A percentile compares a stretch with the other conserved stretches of the same genome.
phyloP scores from a whole-genome alignment of 2,888 invertebrate genomes.

The Macaria liturata region DNA sequence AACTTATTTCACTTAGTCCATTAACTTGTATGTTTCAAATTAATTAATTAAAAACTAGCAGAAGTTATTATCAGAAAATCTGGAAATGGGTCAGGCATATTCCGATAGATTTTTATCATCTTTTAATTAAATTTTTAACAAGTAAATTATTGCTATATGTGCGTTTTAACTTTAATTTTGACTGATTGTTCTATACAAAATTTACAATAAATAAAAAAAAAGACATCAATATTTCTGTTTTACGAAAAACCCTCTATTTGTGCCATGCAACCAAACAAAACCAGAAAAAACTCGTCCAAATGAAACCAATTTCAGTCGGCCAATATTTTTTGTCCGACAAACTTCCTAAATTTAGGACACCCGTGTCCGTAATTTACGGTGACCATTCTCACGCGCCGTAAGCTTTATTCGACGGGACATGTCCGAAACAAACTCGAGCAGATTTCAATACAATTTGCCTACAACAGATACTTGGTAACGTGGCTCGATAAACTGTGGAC shows the following conservation, averaged over 20 bases:
- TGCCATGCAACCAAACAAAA: neutral
- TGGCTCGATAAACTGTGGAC: slow-evolving; percentile 26
- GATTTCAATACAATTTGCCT: slow-evolving; percentile 55
- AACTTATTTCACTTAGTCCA: neutral
- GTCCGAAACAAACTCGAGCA: slow-evolving; percentile 43
- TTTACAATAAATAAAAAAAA: too few species aligned
- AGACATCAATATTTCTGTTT: neutral
- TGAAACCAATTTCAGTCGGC: slow-evolving; percentile 4
- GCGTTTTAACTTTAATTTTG: too few species aligned
- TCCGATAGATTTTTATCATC: too few species aligned
- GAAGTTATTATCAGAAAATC: slow-evolving; percentile 10
- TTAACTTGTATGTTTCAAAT: neutral
- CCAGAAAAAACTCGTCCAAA: slow-evolving; percentile 1
- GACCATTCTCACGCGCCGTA: slow-evolving; percentile 32
- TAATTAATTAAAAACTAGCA: slow-evolving; percentile 10
- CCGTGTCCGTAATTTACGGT: slow-evolving; percentile 23
- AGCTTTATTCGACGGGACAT: slow-evolving; percentile 41
- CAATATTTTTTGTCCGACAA: slow-evolving; percentile 9
- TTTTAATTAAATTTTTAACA: too few species aligned
- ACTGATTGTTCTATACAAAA: too few species aligned
- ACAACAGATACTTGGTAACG: slow-evolving; percentile 35
- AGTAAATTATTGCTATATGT: too few species aligned
- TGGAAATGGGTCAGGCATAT: slow-evolving; percentile 6
- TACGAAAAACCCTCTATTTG: neutral
- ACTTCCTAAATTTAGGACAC: slow-evolving; percentile 14